phyloP scores from a whole-genome alignment of 1,140 invertebrate genomes.

The Parasteatoda tepidariorum region DNA sequence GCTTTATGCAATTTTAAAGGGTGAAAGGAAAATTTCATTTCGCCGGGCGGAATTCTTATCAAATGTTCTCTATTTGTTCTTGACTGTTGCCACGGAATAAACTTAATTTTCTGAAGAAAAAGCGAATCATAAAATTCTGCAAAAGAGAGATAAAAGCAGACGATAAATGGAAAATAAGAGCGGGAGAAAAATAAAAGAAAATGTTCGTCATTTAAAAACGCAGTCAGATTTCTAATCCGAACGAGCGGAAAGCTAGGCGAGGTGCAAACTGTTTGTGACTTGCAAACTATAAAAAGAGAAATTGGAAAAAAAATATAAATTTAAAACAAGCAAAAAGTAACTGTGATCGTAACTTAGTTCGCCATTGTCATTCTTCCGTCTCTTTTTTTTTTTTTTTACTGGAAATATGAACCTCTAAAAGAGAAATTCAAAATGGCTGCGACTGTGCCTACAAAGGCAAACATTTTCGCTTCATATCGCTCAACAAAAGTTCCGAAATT shows the following conservation, averaged over 20 bases:
- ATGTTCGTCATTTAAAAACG: constrained; percentile 7
- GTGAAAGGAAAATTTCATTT: constrained; percentile 39
- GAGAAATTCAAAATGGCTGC: constrained; percentile 56
- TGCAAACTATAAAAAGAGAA: constrained; percentile 4
- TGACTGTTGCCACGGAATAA: constrained; percentile 23
- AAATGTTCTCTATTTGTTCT: constrained; percentile 22
- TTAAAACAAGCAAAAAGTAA: constrained; percentile 30
- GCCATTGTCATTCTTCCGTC: constrained; percentile 43
- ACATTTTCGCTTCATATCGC: constrained; percentile 50
- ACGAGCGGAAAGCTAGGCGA: neutral
- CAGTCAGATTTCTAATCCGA: constrained; percentile 36
- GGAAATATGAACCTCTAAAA: constrained; percentile 50
- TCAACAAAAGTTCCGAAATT: constrained; percentile 57
- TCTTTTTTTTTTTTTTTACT: too few species aligned
- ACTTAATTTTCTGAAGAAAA: constrained; percentile 23
- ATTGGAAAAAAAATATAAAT: constrained; percentile 3
- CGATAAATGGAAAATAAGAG: constrained; percentile 28
- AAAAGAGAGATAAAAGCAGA: constrained; percentile 33
- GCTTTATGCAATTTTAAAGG: neutral
- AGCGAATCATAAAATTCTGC: constrained; percentile 16
- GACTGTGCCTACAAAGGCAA: constrained; percentile 45
- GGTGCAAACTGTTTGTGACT: neutral
- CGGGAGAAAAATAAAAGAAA: constrained; percentile 4
- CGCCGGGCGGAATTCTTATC: constrained; percentile 31
- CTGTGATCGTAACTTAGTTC: constrained; percentile 48